phyloP scores from a whole-genome alignment of 2,113 vertebrate genomes.

The Toxotes jaculatrix region DNA sequence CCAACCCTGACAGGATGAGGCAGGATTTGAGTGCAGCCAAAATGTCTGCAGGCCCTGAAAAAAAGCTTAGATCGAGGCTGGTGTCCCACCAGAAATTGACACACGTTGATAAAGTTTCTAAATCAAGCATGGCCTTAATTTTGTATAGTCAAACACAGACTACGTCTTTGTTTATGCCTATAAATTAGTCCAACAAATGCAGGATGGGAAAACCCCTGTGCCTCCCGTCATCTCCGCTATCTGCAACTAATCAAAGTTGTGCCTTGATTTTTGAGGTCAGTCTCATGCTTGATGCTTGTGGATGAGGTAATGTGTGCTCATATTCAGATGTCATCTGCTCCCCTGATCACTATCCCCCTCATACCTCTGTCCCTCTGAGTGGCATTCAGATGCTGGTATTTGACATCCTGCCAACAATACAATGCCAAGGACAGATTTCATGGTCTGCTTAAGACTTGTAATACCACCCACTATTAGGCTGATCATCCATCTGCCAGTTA shows the following conservation, averaged over 20 bases:
- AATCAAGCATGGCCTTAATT: constrained; percentile 42
- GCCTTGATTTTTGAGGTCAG: constrained; percentile 26
- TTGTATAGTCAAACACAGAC: constrained; percentile 43
- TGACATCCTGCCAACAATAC: neutral
- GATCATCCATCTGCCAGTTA: constrained; percentile 17
- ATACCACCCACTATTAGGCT: neutral
- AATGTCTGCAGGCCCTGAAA: neutral
- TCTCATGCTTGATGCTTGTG: neutral
- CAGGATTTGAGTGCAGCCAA: neutral
- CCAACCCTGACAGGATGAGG: neutral
- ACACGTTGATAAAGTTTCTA: constrained; percentile 23
- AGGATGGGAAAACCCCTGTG: constrained; percentile 34
- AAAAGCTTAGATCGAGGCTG: neutral
- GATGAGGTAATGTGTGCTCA: constrained; percentile 33
- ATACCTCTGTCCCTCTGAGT: neutral
- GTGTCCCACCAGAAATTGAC: constrained; percentile 2
- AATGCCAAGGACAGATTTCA: constrained; percentile 46
- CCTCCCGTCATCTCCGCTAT: constrained; percentile 36
- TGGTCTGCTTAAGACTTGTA: constrained; percentile 36
- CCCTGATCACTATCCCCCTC: neutral
- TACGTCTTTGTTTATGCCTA: constrained; percentile 48
- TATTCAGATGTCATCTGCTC: constrained; percentile 11
- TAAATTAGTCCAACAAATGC: constrained; percentile 44
- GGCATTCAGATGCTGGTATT: constrained; percentile 2
- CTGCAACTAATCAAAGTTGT: constrained; percentile 53